A percentile compares a stretch with the other conserved stretches of the same genome.
These are phyloP conservation scores for Naja naja DNA, from an alignment of 2,113 vertebrate species.

Conservation along the genomic window DNA sequence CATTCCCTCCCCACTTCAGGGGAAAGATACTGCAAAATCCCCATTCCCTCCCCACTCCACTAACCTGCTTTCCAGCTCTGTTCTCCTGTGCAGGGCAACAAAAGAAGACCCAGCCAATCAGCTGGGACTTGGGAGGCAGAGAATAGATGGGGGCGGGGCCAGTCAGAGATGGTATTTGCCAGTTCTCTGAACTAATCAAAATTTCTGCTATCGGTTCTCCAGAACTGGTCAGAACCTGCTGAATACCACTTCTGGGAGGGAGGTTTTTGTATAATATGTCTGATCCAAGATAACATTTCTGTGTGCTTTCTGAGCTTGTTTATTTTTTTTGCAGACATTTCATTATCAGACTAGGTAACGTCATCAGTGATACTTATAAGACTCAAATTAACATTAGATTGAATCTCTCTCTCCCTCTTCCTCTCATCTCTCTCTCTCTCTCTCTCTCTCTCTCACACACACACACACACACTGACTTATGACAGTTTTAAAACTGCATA, in stretches of 20 bases:
- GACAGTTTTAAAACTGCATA: not conserved
- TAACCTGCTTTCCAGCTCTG: too few relatives aligned
- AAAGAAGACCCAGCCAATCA: too few relatives aligned
- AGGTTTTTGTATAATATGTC: not conserved
- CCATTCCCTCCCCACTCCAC: too few relatives aligned
- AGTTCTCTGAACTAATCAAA: too few relatives aligned
- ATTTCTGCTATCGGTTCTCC: too few relatives aligned
- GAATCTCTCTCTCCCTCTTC: not conserved
- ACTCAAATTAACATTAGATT: not conserved
- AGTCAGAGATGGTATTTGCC: too few relatives aligned
- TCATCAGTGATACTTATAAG: not conserved
- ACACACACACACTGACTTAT: not conserved
- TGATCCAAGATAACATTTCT: not conserved
- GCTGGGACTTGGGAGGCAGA: too few relatives aligned
- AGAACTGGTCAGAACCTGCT: too few relatives aligned
- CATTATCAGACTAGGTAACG: not conserved
- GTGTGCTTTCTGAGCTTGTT: not conserved
- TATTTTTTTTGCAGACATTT: not conserved
- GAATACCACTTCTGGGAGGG: not conserved
- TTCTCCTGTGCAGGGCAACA: too few relatives aligned
- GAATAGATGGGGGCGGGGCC: too few relatives aligned
- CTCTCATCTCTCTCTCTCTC: not conserved
- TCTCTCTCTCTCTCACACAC: not conserved
- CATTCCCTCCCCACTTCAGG: too few relatives aligned
- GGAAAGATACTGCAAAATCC: too few relatives aligned